Evolutionary conservation across 2,797 vertebrate genomes (phyloP), one percentile per base, ranked within the genome.

Genomic region (Tolypeutes matacus): DNA sequence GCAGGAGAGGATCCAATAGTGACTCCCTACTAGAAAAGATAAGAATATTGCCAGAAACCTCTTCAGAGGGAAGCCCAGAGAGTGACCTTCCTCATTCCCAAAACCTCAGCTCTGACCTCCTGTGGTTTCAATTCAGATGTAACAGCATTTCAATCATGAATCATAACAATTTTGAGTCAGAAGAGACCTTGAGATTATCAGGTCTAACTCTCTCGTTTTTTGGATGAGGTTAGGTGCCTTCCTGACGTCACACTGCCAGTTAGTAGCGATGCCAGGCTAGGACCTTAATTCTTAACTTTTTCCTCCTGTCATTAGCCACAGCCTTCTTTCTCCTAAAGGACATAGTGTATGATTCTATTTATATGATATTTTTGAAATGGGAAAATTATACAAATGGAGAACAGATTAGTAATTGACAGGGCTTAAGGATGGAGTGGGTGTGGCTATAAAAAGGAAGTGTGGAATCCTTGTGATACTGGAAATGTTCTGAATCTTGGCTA

Each of bases 261-360:
- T 31, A 88, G 53, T 27, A 84, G 39, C 29, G 73, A 76, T 3
- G 92, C 7, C 25, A 46, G 20, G 36, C 15, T 53, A 89, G 9
- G 2, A 15, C 34, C 36, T 89, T 82, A 67, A 84, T 81, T 92
- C 85, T 70, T 93, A 75, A 76, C 46, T 77, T 89, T 65, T 75
- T 81, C n/a, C 10, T 23, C 27, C 42, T 46, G 11, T 53, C 46
- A 84, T 77, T 62, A 62, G 34, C 12, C 36, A 60, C 9, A 82
- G 36, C 6, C 29, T 53, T 93, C 69, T 56, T 93, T 91, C 31
- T 86, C 80, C 15, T 51, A 62, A 58, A 53, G 1, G 31, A 49
- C 56, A 69, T 75, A 72, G 4, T 64, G 14, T 53, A 46, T 60
- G 10, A 76, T 65, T 90, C 70, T 84, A 65, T 49, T 91, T 87